Conservation (phyloP, 2,113 vertebrate species). For the Hyperopisus bebe region DNA sequence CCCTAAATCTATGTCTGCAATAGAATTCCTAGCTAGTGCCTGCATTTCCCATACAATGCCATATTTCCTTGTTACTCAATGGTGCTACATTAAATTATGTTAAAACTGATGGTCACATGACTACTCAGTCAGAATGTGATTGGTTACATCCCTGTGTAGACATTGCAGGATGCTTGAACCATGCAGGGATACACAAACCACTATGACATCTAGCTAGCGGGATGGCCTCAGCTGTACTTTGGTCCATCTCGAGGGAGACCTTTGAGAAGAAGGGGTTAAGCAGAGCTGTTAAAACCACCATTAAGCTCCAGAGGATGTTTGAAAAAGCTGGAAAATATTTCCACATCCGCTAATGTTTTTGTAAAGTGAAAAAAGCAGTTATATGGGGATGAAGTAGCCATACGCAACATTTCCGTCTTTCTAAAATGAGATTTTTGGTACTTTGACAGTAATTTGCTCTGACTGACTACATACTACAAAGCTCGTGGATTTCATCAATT, state of each 20-base stretch:
- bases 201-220: background rate
- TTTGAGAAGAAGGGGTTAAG: background rate
- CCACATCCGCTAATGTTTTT: background rate
- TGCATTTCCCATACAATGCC: background rate
- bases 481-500: conserved; percentile 18
- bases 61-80: background rate
- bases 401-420: background rate
- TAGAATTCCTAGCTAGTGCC: background rate
- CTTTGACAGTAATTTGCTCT: conserved; percentile 16
- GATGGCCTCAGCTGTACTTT: background rate
- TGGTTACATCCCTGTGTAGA: background rate
- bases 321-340: background rate
- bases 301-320: background rate
- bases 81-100: background rate
- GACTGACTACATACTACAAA: conserved; percentile 8
- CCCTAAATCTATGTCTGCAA: background rate
- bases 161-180: background rate
- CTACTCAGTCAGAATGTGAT: background rate
- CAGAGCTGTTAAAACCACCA: background rate
- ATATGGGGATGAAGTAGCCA: background rate
- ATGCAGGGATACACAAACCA: background rate
- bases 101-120: background rate
- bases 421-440: conserved; percentile 10
- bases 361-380: background rate
- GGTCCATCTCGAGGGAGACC: background rate